Percentiles rank a stretch among this genome's conserved stretches.
Evolutionary conservation across 2,888 invertebrate species (phyloP).

Genomic region (Clepsis dumicolana): DNA sequence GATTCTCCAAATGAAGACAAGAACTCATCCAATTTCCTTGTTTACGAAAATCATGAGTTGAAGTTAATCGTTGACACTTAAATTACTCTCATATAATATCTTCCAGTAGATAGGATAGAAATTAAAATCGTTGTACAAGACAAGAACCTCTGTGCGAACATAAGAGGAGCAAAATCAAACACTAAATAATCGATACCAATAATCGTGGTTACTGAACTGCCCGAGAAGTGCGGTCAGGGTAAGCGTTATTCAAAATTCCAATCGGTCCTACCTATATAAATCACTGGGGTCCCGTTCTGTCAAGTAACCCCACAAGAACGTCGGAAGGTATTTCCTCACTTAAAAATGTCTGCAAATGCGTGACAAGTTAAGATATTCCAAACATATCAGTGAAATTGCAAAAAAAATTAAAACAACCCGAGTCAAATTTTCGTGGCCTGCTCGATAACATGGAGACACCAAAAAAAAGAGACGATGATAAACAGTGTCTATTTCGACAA

Average conservation of each 20-base stretch:
- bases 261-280: slow-evolving; percentile 50
- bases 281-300: slow-evolving; percentile 46
- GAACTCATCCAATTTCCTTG: too few relatives aligned
- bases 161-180: neutral
- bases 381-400: neutral
- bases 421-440: neutral
- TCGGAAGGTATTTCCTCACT: slow-evolving; percentile 7
- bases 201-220: slow-evolving; percentile 23
- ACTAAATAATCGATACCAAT: slow-evolving; percentile 17
- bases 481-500: slow-evolving; percentile 26
- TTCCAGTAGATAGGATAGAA: too few relatives aligned
- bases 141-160: neutral
- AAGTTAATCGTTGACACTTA: too few relatives aligned
- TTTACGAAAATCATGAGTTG: too few relatives aligned
- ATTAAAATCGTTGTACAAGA: too few relatives aligned
- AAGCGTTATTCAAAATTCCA: slow-evolving; percentile 53
- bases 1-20: too few relatives aligned
- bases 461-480: slow-evolving; percentile 27
- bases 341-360: slow-evolving; percentile 17
- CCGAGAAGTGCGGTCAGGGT: slow-evolving; percentile 47
- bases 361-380: slow-evolving; percentile 11
- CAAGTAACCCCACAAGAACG: slow-evolving; percentile 36
- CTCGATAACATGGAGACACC: slow-evolving; percentile 10
- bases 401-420: neutral
- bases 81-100: too few relatives aligned